Percentiles rank a stretch among this genome's conserved stretches.
phyloP scores from a whole-genome alignment of 2,888 invertebrate species.

The Agrochola lota region DNA sequence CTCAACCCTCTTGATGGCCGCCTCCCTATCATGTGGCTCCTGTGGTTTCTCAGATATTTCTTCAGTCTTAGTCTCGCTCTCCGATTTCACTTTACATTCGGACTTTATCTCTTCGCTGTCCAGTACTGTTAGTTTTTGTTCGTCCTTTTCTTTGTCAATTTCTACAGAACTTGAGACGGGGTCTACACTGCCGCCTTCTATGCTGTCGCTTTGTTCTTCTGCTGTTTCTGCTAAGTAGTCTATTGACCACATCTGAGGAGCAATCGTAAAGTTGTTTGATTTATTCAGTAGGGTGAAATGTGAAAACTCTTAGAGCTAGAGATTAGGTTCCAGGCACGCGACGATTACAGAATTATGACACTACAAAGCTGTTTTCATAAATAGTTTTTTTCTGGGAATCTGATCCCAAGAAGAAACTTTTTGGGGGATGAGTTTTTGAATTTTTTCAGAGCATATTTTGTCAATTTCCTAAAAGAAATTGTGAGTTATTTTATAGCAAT shows the following conservation, averaged over 20 bases:
- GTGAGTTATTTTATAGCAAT: not conserved
- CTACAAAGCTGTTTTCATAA: not conserved
- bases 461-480: too few species aligned
- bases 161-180: slow-evolving; percentile 80
- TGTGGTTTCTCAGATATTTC: slow-evolving; percentile 62
- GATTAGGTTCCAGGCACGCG: not conserved
- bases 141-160: slow-evolving; percentile 73
- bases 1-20: slow-evolving; percentile 91
- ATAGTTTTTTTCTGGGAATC: not conserved
- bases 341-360: not conserved
- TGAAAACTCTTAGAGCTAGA: not conserved
- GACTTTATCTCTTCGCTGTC: slow-evolving; percentile 77
- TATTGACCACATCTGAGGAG: slow-evolving; percentile 97
- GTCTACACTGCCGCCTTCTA: slow-evolving; percentile 79
- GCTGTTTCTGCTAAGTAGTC: slow-evolving; percentile 93
- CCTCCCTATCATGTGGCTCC: slow-evolving; percentile 80
- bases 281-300: not conserved
- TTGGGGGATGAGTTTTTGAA: too few species aligned
- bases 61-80: slow-evolving; percentile 72
- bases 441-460: not conserved
- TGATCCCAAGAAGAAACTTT: not conserved
- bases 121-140: slow-evolving; percentile 73
- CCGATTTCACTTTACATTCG: slow-evolving; percentile 62
- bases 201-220: slow-evolving; percentile 87
- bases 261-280: not conserved